Evolutionary conservation across 1,140 invertebrate genomes (phyloP).

Genomic region (Octopus bimaculoides): DNA sequence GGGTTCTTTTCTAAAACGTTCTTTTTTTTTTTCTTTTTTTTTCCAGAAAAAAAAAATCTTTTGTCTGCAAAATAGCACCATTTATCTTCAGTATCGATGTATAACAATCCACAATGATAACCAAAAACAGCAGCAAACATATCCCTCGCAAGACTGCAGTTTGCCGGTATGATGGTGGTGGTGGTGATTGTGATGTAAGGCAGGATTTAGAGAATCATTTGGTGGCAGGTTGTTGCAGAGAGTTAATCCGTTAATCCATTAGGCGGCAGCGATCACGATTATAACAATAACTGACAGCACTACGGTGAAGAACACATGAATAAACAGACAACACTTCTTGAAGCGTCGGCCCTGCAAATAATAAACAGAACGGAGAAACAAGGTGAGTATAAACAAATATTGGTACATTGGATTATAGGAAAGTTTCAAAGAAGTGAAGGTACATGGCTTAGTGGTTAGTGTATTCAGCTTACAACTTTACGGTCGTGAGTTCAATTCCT

Average conservation of each 20-base stretch:
- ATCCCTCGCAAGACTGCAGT: too few relatives aligned
- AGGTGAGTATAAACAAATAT: background rate
- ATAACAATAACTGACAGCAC: constrained; percentile 47
- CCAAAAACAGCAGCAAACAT: too few relatives aligned
- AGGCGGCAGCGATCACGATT: constrained; percentile 45
- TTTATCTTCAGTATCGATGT: too few relatives aligned
- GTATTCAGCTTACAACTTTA: background rate
- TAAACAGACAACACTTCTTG: constrained; percentile 47
- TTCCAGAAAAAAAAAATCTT: too few relatives aligned
- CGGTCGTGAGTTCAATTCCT: background rate
- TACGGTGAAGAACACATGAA: constrained; percentile 45
- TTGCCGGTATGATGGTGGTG: too few relatives aligned
- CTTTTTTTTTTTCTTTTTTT: too few relatives aligned
- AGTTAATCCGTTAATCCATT: constrained; percentile 14
- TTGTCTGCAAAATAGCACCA: too few relatives aligned
- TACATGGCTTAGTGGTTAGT: background rate
- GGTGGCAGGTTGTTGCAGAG: too few relatives aligned
- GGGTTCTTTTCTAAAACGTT: too few relatives aligned
- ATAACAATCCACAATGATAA: too few relatives aligned
- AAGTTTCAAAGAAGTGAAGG: background rate
- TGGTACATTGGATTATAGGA: background rate
- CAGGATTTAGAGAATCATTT: too few relatives aligned
- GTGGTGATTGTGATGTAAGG: too few relatives aligned
- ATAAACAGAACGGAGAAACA: background rate
- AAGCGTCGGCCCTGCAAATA: constrained; percentile 44